Percentiles rank a stretch among this genome's conserved stretches.
phyloP scores from a whole-genome alignment of 53 echinoderm and acorn worm genomes.

The Holothuria scabra region DNA sequence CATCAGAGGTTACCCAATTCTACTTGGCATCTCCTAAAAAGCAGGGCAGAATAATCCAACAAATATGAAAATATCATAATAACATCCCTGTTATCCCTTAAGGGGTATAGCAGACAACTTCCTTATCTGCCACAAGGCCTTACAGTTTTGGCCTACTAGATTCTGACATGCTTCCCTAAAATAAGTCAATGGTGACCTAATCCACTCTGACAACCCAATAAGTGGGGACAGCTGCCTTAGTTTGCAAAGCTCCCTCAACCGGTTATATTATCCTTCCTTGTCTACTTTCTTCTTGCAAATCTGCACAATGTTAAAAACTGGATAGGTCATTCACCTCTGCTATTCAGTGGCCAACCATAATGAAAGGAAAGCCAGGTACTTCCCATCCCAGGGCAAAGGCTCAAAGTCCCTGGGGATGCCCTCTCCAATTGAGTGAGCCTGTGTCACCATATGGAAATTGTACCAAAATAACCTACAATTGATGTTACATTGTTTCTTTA shows the following conservation, averaged over 20 bases:
- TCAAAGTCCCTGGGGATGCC: constrained; percentile 7
- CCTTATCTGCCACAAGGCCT: neutral
- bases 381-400: constrained; percentile 35
- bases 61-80: neutral
- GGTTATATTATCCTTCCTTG: neutral
- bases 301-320: neutral
- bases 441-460: constrained; percentile 25
- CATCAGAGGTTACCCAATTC: constrained; percentile 17
- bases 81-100: neutral
- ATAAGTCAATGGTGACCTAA: neutral
- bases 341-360: neutral
- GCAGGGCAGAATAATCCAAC: neutral
- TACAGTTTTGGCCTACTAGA: neutral
- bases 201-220: constrained; percentile 23
- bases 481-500: constrained; percentile 31
- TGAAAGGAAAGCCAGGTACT: constrained; percentile 20
- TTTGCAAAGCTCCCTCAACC: constrained; percentile 11
- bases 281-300: neutral
- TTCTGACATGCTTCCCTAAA: neutral
- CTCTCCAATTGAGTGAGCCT: neutral
- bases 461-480: constrained; percentile 14
- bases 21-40: neutral
- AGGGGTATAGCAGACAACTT: constrained; percentile 1
- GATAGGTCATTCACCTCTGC: constrained; percentile 36
- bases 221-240: constrained; percentile 4